Percentiles rank a stretch among this genome's conserved stretches.
Evolutionary conservation across 2,888 invertebrate genomes (phyloP).

Genomic region (Leptinotarsa tumamoca): DNA sequence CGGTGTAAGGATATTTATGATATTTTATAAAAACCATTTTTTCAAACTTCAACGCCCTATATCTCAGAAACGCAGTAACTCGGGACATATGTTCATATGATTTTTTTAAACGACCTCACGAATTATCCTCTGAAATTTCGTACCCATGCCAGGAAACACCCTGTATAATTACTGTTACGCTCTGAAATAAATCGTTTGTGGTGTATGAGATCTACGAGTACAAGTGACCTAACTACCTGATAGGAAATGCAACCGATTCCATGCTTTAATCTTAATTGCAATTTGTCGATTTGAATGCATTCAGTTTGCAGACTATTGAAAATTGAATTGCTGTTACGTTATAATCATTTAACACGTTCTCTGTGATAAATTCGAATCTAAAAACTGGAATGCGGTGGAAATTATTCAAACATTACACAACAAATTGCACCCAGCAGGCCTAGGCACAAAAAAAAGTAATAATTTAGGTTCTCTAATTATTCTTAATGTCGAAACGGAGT

Average conservation of each 20-base stretch:
- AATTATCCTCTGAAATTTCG: background rate
- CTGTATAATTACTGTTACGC: background rate
- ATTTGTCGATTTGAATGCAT: background rate
- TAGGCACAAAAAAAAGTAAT: no score
- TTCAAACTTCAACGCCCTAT: no score
- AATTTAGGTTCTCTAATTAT: no score
- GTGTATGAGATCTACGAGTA: slow-evolving; percentile 6
- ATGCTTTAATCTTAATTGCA: background rate
- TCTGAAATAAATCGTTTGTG: background rate
- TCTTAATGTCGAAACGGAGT: no score
- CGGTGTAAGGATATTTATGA: no score
- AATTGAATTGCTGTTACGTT: background rate
- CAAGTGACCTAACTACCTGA: slow-evolving; percentile 14
- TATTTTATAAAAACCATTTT: no score
- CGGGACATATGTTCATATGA: no score
- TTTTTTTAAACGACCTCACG: background rate
- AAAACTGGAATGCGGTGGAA: background rate
- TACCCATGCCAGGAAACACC: no score
- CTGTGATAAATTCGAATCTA: background rate
- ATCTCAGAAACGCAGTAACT: no score
- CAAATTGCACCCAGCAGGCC: no score
- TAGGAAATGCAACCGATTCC: slow-evolving; percentile 11
- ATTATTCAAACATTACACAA: no score
- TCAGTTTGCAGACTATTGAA: background rate
- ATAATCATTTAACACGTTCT: no score